phyloP scores from a whole-genome alignment of 2,113 vertebrate species.

The Sylvietta virens region DNA sequence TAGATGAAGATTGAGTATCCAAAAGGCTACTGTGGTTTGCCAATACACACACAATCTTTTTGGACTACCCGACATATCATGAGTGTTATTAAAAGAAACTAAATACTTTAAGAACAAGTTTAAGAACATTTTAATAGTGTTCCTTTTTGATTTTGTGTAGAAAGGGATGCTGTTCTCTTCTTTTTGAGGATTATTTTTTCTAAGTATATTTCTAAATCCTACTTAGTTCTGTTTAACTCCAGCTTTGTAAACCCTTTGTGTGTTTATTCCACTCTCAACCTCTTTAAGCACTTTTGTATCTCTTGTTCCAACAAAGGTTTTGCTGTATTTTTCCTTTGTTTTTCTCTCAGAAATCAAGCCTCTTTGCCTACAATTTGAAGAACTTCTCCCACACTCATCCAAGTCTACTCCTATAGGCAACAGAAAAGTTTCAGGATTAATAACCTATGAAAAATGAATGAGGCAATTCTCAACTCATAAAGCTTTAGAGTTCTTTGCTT shows the following conservation, averaged over 20 bases:
- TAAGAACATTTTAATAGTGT: conserved; percentile 39
- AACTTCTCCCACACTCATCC: neutral
- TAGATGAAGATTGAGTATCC: neutral
- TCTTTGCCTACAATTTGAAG: neutral
- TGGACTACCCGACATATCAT: neutral
- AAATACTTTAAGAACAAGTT: conserved; percentile 60
- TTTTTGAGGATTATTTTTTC: conserved; percentile 24
- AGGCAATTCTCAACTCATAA: neutral
- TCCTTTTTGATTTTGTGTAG: conserved; percentile 25
- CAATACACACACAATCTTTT: neutral
- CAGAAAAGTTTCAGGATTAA: neutral
- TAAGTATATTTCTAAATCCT: conserved; percentile 25
- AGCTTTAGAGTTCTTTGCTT: neutral
- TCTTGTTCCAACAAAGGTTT: neutral
- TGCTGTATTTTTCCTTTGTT: neutral
- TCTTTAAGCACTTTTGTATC: neutral
- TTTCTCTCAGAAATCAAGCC: neutral
- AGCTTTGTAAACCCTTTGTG: neutral
- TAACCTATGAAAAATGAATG: neutral
- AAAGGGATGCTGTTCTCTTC: neutral
- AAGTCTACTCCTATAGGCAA: neutral
- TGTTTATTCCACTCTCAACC: neutral
- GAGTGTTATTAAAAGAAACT: conserved; percentile 48
- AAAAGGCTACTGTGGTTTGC: conserved; percentile 20
- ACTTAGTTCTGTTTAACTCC: neutral